Evolutionary conservation across 2,113 vertebrate genomes (phyloP).

Genomic region (Coryphaenoides rupestris): DNA sequence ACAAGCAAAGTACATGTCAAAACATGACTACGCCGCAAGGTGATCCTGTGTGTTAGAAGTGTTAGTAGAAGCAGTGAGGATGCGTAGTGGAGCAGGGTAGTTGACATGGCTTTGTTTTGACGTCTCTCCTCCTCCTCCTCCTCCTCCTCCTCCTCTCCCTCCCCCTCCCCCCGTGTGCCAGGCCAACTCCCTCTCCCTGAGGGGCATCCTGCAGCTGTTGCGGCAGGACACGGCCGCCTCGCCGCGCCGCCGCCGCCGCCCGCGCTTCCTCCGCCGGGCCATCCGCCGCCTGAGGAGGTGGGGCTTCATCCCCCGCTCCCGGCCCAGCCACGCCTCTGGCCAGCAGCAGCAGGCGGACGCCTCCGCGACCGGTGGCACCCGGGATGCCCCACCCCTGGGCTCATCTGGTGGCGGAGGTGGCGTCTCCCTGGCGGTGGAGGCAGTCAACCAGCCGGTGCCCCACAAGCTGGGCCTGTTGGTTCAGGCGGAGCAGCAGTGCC

Average conservation of each 20-base stretch:
- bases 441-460: slow-evolving; percentile 68
- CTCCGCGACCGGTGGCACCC: not conserved
- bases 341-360: slow-evolving; percentile 51
- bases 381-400: too few species aligned
- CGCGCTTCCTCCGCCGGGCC: slow-evolving; percentile 76
- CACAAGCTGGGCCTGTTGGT: slow-evolving; percentile 66
- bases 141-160: not conserved
- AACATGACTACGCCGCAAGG: not conserved
- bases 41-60: not conserved
- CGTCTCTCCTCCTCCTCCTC: not conserved
- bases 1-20: not conserved
- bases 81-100: not conserved
- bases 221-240: slow-evolving; percentile 76
- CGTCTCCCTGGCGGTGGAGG: slow-evolving; percentile 66
- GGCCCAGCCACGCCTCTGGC: slow-evolving; percentile 48
- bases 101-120: not conserved
- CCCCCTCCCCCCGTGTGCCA: slow-evolving; percentile 31
- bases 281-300: slow-evolving; percentile 81
- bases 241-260: slow-evolving; percentile 72
- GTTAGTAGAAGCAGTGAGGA: too few species aligned
- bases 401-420: slow-evolving; percentile 41
- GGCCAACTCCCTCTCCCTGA: slow-evolving; percentile 82
- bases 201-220: slow-evolving; percentile 83
- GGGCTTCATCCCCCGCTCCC: slow-evolving; percentile 79
- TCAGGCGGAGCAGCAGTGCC: slow-evolving; percentile 47